Conservation (phyloP, 2,888 invertebrate genomes). For the Drosophila emarginata region DNA sequence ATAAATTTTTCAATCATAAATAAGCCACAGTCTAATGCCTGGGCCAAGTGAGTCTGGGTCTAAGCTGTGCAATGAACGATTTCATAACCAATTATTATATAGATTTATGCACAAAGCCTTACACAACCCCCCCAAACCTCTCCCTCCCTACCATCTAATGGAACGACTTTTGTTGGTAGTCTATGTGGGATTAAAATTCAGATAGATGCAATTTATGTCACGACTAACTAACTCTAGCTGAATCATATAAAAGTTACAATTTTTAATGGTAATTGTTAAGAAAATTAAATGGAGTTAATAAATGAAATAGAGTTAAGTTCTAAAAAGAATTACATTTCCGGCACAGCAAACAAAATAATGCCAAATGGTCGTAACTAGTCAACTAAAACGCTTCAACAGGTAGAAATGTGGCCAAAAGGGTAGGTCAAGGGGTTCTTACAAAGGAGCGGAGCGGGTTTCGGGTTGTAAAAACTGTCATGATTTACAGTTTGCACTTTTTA, state of each 20-base stretch:
- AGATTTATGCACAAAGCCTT: conserved; percentile 34
- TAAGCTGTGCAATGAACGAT: conserved; percentile 64
- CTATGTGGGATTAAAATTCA: conserved; percentile 36
- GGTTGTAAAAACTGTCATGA: conserved; percentile 71
- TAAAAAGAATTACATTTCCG: conserved; percentile 58
- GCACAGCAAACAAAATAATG: conserved; percentile 10
- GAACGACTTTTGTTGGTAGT: conserved; percentile 13
- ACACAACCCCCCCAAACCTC: too few species aligned
- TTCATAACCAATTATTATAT: conserved; percentile 71
- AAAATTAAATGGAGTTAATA: conserved; percentile 44
- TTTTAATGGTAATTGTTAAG: conserved; percentile 12
- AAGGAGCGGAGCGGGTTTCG: conserved; percentile 44
- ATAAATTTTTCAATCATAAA: conserved; percentile 38
- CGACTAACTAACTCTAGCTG: conserved; percentile 30
- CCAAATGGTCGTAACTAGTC: neutral
- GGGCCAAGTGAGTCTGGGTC: conserved; percentile 23
- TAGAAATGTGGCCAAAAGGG: conserved; percentile 27
- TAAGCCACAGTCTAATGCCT: conserved; percentile 26
- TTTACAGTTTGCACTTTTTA: conserved; percentile 76
- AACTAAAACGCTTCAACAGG: conserved; percentile 52
- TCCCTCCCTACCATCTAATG: too few species aligned
- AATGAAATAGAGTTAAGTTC: conserved; percentile 56
- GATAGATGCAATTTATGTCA: conserved; percentile 58
- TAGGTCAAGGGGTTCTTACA: neutral
- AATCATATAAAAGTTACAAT: neutral